A percentile compares a stretch with the other conserved stretches of the same genome.
Evolutionary conservation across 2,797 vertebrate genomes (phyloP).

Genomic region (Heterohyrax brucei): DNA sequence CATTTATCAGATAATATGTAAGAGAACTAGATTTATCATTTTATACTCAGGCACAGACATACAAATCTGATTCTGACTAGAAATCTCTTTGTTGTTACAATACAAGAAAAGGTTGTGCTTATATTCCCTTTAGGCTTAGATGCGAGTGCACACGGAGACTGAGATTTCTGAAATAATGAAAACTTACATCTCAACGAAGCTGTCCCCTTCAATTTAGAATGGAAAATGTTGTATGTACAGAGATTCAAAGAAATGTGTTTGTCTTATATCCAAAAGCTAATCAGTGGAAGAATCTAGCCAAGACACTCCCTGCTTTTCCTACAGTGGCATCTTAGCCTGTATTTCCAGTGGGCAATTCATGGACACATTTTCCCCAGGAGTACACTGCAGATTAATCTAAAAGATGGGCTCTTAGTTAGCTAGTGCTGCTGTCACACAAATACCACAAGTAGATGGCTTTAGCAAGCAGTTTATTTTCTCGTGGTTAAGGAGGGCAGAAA

Average conservation of each 20-base stretch:
- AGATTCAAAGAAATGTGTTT: background rate
- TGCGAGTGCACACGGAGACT: background rate
- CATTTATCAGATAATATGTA: background rate
- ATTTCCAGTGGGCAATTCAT: background rate
- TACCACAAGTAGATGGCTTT: too few relatives aligned
- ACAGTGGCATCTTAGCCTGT: background rate
- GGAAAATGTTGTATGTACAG: conserved; percentile 13
- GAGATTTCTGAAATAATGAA: background rate
- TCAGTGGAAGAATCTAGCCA: background rate
- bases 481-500: too few relatives aligned
- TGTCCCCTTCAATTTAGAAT: background rate
- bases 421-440: too few relatives aligned
- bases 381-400: conserved; percentile 46
- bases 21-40: conserved; percentile 8
- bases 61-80: background rate
- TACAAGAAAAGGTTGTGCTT: background rate
- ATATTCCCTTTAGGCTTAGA: background rate
- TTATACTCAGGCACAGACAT: background rate
- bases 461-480: too few relatives aligned
- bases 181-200: background rate
- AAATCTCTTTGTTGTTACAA: background rate
- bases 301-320: background rate
- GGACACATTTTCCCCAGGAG: background rate
- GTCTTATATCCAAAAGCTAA: conserved; percentile 19
- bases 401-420: background rate